phyloP scores from a whole-genome alignment of 2,888 invertebrate species.

The Agrotis clavis region DNA sequence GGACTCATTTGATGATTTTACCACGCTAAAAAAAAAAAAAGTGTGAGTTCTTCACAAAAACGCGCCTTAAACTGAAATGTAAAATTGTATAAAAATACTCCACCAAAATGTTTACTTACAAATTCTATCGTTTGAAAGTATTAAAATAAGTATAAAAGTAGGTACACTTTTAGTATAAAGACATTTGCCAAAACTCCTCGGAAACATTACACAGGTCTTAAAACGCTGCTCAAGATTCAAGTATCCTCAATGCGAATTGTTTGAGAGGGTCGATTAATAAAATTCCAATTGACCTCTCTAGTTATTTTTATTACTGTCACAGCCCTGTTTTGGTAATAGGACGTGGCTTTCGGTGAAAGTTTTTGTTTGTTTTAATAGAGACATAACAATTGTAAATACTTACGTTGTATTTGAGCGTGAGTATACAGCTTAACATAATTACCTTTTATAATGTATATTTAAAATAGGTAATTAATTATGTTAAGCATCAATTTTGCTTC shows the following conservation, averaged over 20 bases:
- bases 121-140: constrained; percentile 1
- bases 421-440: too few relatives aligned
- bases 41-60: too few relatives aligned
- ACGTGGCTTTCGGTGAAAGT: constrained; percentile 32
- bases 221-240: constrained; percentile 45
- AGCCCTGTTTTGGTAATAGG: constrained; percentile 37
- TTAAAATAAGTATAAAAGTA: constrained; percentile 23
- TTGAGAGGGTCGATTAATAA: constrained; percentile 60
- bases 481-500: too few relatives aligned
- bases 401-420: too few relatives aligned
- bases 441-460: too few relatives aligned
- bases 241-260: constrained; percentile 43
- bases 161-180: constrained; percentile 20
- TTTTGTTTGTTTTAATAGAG: neutral
- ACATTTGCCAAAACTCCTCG: constrained; percentile 10
- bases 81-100: too few relatives aligned
- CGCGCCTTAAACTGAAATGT: neutral
- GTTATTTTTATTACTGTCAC: constrained; percentile 60
- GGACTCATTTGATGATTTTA: too few relatives aligned
- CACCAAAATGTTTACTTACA: neutral
- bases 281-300: constrained; percentile 55
- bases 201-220: constrained; percentile 42
- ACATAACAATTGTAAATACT: too few relatives aligned
- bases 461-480: too few relatives aligned
- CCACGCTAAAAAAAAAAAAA: too few relatives aligned